A percentile compares a stretch with the other conserved stretches of the same genome.
Evolutionary conservation across 2,113 vertebrate species (phyloP).

Genomic region (Oncorhynchus keta): DNA sequence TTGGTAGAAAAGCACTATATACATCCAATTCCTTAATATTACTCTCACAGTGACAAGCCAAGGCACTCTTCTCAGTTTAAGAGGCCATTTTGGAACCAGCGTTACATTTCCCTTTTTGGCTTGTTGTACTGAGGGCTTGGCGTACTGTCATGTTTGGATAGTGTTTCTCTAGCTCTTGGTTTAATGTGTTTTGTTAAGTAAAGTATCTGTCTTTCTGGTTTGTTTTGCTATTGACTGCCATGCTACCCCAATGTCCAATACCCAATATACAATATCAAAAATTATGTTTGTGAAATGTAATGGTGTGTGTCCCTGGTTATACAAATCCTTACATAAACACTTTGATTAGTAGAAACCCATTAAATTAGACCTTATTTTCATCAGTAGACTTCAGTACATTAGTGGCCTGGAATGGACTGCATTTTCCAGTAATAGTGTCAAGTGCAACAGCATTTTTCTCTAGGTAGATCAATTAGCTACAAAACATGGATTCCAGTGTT

Average conservation of each 20-base stretch:
- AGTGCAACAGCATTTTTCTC: neutral
- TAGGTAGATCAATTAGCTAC: neutral
- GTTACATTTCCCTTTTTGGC: too few species aligned
- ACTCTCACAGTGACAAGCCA: neutral
- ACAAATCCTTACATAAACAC: neutral
- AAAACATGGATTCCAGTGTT: neutral
- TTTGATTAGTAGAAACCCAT: neutral
- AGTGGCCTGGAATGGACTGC: neutral
- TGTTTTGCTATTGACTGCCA: neutral
- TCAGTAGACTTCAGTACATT: neutral
- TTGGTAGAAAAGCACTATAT: too few species aligned
- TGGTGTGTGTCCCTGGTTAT: neutral
- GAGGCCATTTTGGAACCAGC: too few species aligned
- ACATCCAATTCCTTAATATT: too few species aligned
- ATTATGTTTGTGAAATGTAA: neutral
- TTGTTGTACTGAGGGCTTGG: too few species aligned
- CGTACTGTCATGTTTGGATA: too few species aligned
- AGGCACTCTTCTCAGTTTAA: neutral
- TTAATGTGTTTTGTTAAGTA: neutral
- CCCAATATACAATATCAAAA: neutral
- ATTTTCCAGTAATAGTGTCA: neutral
- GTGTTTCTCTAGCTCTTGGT: too few species aligned
- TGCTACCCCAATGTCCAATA: neutral
- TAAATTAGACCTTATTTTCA: neutral
- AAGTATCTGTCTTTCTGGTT: neutral